phyloP scores from a whole-genome alignment of 2,113 vertebrate genomes.

The Progne subis region DNA sequence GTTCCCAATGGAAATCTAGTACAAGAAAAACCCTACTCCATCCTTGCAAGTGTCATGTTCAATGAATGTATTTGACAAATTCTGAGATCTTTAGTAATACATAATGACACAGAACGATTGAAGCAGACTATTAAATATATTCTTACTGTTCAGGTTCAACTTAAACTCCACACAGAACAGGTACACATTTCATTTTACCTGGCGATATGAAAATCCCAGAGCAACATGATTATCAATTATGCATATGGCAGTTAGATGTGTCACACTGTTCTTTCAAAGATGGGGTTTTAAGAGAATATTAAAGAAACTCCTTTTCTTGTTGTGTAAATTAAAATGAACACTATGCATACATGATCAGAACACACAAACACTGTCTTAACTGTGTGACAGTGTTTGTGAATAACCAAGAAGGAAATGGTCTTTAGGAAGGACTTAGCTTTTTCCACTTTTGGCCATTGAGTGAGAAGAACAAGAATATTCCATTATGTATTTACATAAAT shows the following conservation, averaged over 20 bases:
- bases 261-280: neutral
- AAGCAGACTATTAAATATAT: conserved; percentile 42
- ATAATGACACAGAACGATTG: conserved; percentile 14
- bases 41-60: conserved; percentile 55
- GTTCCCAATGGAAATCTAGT: conserved; percentile 34
- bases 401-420: neutral
- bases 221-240: neutral
- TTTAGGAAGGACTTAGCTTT: neutral
- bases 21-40: conserved; percentile 2
- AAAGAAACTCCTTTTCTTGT: neutral
- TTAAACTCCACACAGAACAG: conserved; percentile 8
- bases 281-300: neutral
- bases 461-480: neutral
- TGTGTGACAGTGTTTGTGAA: neutral
- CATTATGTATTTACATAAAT: neutral
- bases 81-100: conserved; percentile 45
- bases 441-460: neutral
- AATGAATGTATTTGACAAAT: conserved; percentile 62
- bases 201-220: neutral
- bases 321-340: neutral
- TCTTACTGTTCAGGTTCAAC: conserved; percentile 6
- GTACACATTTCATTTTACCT: neutral
- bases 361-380: neutral
- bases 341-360: neutral
- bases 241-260: neutral